These are phyloP conservation scores for Microchirus variegatus DNA, from an alignment of 2,797 vertebrate species.

Conservation along the genomic window DNA sequence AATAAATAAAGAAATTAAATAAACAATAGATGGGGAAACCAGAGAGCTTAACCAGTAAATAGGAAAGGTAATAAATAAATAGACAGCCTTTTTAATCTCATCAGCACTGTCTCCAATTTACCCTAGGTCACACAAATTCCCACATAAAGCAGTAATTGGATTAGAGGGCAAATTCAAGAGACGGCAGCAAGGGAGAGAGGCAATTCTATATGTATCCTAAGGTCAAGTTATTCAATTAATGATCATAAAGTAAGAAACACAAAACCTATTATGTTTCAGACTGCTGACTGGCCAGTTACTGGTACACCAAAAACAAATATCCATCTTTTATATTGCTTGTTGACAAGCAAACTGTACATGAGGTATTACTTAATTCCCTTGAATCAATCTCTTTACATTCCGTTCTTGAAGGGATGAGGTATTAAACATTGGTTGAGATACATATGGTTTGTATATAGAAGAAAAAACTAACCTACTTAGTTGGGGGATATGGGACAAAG, in stretches of 20 bases:
- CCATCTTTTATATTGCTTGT: slow-evolving; percentile 4
- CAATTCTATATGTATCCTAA: slow-evolving; percentile 50
- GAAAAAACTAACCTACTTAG: no score
- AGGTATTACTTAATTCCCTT: slow-evolving; percentile 17
- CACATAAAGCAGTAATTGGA: slow-evolving; percentile 57
- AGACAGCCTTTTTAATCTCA: slow-evolving; percentile 8
- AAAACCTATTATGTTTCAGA: slow-evolving; percentile 37
- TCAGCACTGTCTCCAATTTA: slow-evolving; percentile 28
- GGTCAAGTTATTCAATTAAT: slow-evolving; percentile 60
- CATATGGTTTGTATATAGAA: neutral
- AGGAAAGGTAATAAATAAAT: neutral
- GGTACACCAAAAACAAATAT: slow-evolving; percentile 9
- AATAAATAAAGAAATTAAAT: slow-evolving; percentile 9
- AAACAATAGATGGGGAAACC: slow-evolving; percentile 7
- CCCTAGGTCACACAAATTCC: slow-evolving; percentile 20
- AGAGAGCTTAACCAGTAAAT: slow-evolving; percentile 38
- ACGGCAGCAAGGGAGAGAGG: slow-evolving; percentile 17
- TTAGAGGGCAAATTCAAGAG: slow-evolving; percentile 51
- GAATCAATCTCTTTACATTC: neutral
- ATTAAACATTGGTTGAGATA: neutral
- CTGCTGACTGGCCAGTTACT: slow-evolving; percentile 29
- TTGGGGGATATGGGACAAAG: no score
- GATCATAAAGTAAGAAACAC: slow-evolving; percentile 46
- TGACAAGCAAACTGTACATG: slow-evolving; percentile 19
- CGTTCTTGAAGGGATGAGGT: neutral